These are phyloP conservation scores for Dicycla oo DNA, from an alignment of 2,888 invertebrate species.

Conservation along the genomic window DNA sequence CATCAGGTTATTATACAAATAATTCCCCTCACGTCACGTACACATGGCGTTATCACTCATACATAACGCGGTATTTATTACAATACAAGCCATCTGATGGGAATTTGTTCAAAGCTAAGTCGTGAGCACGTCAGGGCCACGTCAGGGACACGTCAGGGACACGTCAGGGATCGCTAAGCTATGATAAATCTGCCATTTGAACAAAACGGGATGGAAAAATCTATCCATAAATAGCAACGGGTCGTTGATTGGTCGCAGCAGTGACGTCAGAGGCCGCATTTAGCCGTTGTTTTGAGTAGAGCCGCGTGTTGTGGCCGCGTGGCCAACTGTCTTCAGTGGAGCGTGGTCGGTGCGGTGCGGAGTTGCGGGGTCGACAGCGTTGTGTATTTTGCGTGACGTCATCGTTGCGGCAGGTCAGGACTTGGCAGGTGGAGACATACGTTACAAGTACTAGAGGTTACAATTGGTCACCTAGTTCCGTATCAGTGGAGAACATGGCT, in stretches of 20 bases:
- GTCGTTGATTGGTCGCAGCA: constrained; percentile 8
- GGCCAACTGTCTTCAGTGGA: constrained; percentile 1
- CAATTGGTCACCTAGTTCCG: neutral
- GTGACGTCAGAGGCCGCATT: constrained; percentile 23
- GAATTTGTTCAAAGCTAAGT: constrained; percentile 23
- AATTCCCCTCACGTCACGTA: constrained; percentile 45
- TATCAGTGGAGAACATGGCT: neutral
- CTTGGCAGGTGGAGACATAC: neutral
- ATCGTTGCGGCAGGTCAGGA: constrained; percentile 34
- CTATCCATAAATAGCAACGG: constrained; percentile 32
- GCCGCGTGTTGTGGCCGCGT: constrained; percentile 5
- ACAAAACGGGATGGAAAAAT: constrained; percentile 15
- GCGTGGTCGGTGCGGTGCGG: neutral
- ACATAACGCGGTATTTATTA: constrained; percentile 33
- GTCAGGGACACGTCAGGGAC: constrained; percentile 26
- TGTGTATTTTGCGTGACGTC: constrained; percentile 5
- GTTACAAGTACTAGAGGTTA: neutral
- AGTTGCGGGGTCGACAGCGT: neutral
- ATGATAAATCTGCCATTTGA: constrained; percentile 30
- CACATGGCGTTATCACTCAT: constrained; percentile 48
- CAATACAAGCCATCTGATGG: constrained; percentile 20
- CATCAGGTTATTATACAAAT: constrained; percentile 52
- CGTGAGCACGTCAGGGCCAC: constrained; percentile 27
- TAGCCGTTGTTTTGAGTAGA: constrained; percentile 10
- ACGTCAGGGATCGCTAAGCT: constrained; percentile 40